A percentile compares a stretch with the other conserved stretches of the same genome.
These are phyloP conservation scores for Steinernema hermaphroditum DNA, from an alignment of 2,888 invertebrate species.

Conservation along the genomic window DNA sequence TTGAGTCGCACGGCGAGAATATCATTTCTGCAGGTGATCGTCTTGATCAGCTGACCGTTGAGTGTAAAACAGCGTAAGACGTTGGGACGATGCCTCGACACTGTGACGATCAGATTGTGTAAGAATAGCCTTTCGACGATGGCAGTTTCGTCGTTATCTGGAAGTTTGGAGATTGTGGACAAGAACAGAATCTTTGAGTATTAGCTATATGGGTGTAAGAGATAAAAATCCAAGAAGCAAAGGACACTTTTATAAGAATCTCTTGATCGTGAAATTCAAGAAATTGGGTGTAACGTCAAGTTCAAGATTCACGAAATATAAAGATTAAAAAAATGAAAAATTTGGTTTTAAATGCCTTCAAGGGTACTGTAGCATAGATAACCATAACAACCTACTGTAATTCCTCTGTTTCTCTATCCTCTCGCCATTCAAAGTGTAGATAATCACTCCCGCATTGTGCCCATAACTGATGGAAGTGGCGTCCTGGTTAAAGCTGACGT, in stretches of 20 bases:
- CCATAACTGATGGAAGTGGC: neutral
- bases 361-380: neutral
- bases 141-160: neutral
- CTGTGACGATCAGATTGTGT: neutral
- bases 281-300: too few species aligned
- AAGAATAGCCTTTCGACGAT: slow-evolving; percentile 1
- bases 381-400: neutral
- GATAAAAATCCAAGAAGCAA: too few species aligned
- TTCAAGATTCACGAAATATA: too few species aligned
- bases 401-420: neutral
- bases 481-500: slow-evolving; percentile 17
- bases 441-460: slow-evolving; percentile 1
- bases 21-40: slow-evolving; percentile 78
- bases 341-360: neutral
- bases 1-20: slow-evolving; percentile 93
- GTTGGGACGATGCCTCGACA: neutral
- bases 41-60: neutral
- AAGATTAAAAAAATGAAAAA: neutral
- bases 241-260: too few species aligned
- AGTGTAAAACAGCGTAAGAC: neutral
- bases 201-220: too few species aligned
- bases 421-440: neutral
- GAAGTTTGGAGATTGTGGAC: neutral
- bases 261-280: too few species aligned
- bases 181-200: too few species aligned